Evolutionary conservation across 2,888 invertebrate genomes (phyloP).

Genomic region (Macrophya alboannulata): DNA sequence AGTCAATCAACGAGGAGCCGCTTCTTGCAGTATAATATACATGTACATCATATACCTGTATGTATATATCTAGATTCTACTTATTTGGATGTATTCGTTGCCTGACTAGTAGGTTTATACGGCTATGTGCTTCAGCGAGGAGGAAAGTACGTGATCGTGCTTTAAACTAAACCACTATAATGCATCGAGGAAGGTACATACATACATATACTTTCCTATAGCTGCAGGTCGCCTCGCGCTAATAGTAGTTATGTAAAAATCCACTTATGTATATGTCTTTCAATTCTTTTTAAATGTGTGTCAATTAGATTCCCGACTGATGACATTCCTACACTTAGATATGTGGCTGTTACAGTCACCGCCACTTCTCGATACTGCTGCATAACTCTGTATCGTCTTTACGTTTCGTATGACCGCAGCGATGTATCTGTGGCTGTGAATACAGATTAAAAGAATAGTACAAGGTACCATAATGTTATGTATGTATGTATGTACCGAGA

Average conservation of each 20-base stretch:
- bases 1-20: conserved; percentile 4
- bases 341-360: neutral
- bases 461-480: neutral
- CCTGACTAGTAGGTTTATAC: conserved; percentile 27
- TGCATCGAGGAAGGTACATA: conserved; percentile 22
- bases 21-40: conserved; percentile 11
- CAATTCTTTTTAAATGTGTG: conserved; percentile 36
- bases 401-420: neutral
- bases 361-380: neutral
- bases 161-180: neutral
- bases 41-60: neutral
- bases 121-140: neutral
- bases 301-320: conserved; percentile 43
- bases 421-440: neutral
- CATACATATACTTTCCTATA: too few relatives aligned
- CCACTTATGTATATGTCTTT: neutral
- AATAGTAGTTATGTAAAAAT: conserved; percentile 54
- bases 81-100: conserved; percentile 24
- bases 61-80: neutral
- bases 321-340: conserved; percentile 27
- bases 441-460: neutral
- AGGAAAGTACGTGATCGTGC: conserved; percentile 32
- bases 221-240: conserved; percentile 56
- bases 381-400: neutral
- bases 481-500: neutral